Base-by-base conservation (phyloP, 2,888 invertebrate genomes). In the Drosophila aldrichi region DNA sequence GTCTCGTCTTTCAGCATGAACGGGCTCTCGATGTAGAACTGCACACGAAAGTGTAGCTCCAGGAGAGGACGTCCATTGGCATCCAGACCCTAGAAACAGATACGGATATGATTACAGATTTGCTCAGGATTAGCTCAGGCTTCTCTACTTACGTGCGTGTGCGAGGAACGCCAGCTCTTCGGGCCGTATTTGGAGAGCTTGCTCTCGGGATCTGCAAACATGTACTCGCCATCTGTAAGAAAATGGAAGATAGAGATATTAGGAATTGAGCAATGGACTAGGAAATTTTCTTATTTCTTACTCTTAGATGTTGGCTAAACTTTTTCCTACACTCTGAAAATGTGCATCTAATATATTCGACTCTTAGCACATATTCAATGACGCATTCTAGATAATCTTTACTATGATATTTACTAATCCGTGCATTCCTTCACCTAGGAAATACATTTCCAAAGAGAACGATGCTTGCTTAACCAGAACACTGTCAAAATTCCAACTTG, bases 141-240 rank as follows among this genome's bases (percentile, higher is more conserved):
- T 1, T 3, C 0, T 18, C 3, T 61, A 95, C 96, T 96, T 94
- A 97, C 97, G 94, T 97, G 97, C 91, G 97, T 97, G 93, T 97
- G 97, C 82, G 97, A 97, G 86, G 97, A 97, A 93, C 98, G 96
- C 98, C 98, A 98, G 93, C 97, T 97, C 94, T 98, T 98, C 91
- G 98, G 97, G 90, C 98, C 98, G 94, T 98, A 97, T 94, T 98
- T 98, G 92, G 97, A 97, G 91, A 99, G 95, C 94, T 98, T 98
- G 94, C 96, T 97, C 93, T 98, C 98, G 92, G 96, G 96, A 93
- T 98, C 97, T 93, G 98, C 96, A 94, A 98, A 99, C 92, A 98
- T 95, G 94, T 97, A 98, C 94, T 98, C 98, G 94, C 97, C 97
- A 95, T 98, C 98, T 98, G 95, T 44, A 96, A 96, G 81, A 82